phyloP scores from a whole-genome alignment of 2,888 invertebrate species.

The Coleophora flavipennella region DNA sequence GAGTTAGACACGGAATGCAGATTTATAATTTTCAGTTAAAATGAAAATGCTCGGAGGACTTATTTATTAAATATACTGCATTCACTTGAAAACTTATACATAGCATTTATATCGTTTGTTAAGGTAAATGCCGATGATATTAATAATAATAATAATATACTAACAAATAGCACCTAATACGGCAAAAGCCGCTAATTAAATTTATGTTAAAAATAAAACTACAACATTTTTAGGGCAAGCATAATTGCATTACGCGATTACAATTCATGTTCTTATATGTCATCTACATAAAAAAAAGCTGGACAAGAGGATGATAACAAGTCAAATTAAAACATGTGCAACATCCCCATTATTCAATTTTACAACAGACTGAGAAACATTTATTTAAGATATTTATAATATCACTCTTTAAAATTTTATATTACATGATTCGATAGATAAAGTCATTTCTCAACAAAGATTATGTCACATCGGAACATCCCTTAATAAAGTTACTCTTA shows the following conservation, averaged over 20 bases:
- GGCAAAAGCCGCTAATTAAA: slow-evolving; percentile 27
- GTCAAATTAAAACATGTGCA: slow-evolving; percentile 3
- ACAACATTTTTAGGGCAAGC: slow-evolving; percentile 49
- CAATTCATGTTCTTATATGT: neutral
- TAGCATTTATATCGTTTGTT: neutral
- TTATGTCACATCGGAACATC: slow-evolving; percentile 46
- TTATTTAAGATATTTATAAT: slow-evolving; percentile 24
- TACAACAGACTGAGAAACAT: slow-evolving; percentile 33
- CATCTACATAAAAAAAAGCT: slow-evolving; percentile 12
- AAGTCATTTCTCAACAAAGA: slow-evolving; percentile 48
- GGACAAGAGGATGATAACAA: neutral
- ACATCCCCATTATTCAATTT: slow-evolving; percentile 13
- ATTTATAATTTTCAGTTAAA: slow-evolving; percentile 7
- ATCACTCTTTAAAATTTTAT: slow-evolving; percentile 54
- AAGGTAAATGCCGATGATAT: neutral
- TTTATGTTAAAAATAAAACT: slow-evolving; percentile 30
- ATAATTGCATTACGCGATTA: slow-evolving; percentile 17
- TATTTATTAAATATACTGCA: neutral
- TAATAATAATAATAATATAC: slow-evolving; percentile 22
- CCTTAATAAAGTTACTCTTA: slow-evolving; percentile 7
- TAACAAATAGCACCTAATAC: slow-evolving; percentile 59
- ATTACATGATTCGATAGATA: slow-evolving; percentile 51
- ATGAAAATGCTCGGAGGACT: slow-evolving; percentile 2
- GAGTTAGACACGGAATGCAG: slow-evolving; percentile 44
- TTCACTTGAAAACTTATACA: neutral